phyloP scores from a whole-genome alignment of 2,888 invertebrate species.

The Phasia obesa region DNA sequence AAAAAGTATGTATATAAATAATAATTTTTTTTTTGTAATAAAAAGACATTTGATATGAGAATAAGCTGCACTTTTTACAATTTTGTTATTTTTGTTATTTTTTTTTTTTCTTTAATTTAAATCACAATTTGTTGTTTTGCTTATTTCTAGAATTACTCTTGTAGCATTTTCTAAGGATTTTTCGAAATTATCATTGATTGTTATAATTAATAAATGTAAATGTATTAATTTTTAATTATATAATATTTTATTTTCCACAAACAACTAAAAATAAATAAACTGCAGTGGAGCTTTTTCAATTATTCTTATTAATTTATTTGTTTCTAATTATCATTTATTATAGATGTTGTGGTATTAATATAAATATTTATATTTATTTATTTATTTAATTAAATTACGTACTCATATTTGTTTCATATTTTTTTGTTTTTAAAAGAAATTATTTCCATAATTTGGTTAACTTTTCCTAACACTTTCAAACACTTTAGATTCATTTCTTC shows the following conservation, averaged over 20 bases:
- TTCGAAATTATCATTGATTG: no score
- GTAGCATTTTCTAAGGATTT: no score
- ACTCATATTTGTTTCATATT: not conserved
- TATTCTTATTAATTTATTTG: constrained; percentile 15
- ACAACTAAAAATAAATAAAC: constrained; percentile 1
- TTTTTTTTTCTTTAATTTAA: not conserved
- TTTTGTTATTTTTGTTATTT: constrained; percentile 16
- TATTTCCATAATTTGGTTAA: not conserved
- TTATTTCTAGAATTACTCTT: no score
- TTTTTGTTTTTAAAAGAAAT: constrained; percentile 3
- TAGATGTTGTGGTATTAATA: not conserved
- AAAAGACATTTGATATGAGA: constrained; percentile 38
- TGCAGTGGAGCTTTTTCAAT: constrained; percentile 54
- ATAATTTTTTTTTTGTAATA: no score
- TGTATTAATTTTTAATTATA: constrained; percentile 14
- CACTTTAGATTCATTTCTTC: not conserved
- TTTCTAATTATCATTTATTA: constrained; percentile 10
- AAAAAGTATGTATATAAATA: no score
- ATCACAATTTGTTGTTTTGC: no score
- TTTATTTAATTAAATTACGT: constrained; percentile 36
- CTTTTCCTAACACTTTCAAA: not conserved
- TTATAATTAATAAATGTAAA: no score
- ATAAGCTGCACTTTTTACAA: constrained; percentile 18
- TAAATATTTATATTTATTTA: constrained; percentile 3
- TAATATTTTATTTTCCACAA: constrained; percentile 17